These are phyloP conservation scores for Gymnogyps californianus DNA, from an alignment of 2,113 vertebrate species.

Conservation along the genomic window DNA sequence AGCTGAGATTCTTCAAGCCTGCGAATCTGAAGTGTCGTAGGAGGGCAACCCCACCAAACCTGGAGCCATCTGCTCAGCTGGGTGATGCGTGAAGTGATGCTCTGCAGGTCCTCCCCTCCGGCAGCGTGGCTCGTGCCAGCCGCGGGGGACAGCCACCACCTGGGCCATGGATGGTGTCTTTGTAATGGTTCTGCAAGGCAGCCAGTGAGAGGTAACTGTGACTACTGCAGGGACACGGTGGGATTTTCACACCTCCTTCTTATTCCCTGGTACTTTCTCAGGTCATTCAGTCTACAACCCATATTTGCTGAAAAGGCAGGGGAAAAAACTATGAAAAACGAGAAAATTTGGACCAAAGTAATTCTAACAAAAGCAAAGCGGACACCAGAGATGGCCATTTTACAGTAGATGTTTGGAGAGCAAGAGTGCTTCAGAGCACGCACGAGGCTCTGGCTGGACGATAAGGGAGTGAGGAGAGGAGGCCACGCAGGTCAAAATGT, in stretches of 20 bases:
- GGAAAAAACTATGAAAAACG: not conserved
- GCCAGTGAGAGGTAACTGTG: not conserved
- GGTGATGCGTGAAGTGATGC: not conserved
- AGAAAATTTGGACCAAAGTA: not conserved
- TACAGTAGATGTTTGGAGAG: not conserved
- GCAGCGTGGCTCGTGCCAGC: not conserved
- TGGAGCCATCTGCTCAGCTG: not conserved
- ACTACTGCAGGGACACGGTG: not conserved
- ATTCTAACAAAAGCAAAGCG: not conserved
- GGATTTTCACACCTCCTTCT: not conserved
- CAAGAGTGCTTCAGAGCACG: not conserved
- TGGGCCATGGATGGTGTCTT: not conserved
- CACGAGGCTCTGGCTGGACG: accelerated
- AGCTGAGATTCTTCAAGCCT: not conserved
- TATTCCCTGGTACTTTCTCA: not conserved
- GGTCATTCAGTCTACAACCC: not conserved
- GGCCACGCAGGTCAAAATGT: not conserved
- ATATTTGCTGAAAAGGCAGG: not conserved
- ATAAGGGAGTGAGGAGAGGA: not conserved
- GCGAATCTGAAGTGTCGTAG: not conserved
- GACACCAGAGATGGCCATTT: not conserved
- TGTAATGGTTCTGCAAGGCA: not conserved
- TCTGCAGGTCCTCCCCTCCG: not conserved
- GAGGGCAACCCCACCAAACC: not conserved
- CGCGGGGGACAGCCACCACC: not conserved